Percentiles rank a stretch among this genome's conserved stretches.
phyloP scores from a whole-genome alignment of 2,113 vertebrate genomes.

The Brachyistius frenatus region DNA sequence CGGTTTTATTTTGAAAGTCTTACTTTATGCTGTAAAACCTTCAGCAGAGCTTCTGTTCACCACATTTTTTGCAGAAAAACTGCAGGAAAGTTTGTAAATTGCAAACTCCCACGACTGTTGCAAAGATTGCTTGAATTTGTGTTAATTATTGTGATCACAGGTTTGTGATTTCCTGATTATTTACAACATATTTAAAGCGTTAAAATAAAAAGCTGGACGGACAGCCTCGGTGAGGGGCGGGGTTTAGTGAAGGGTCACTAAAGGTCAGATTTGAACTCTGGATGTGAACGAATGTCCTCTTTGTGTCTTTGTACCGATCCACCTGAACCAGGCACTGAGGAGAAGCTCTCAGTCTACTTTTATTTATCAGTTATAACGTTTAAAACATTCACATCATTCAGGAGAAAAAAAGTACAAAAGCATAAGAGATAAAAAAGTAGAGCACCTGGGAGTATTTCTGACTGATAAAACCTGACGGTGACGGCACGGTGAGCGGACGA shows the following conservation, averaged over 20 bases:
- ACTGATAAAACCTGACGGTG: constrained; percentile 33
- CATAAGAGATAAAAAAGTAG: constrained; percentile 37
- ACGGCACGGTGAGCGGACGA: constrained; percentile 43
- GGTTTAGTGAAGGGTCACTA: constrained; percentile 1
- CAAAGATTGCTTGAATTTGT: no score
- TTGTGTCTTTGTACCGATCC: background rate
- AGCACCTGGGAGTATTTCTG: constrained; percentile 48
- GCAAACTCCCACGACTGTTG: no score
- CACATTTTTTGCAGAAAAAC: no score
- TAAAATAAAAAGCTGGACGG: background rate
- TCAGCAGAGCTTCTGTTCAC: no score
- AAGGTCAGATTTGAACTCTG: background rate
- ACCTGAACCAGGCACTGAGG: background rate
- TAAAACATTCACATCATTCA: constrained; percentile 20
- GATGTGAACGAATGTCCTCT: background rate
- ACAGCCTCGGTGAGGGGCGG: background rate
- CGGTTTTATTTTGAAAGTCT: no score
- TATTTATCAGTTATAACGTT: background rate
- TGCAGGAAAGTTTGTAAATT: no score
- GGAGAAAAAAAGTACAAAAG: constrained; percentile 49
- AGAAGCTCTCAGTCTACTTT: background rate
- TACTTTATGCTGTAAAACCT: no score
- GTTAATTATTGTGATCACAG: no score
- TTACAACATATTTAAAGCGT: no score
- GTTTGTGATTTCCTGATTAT: no score